phyloP scores from a whole-genome alignment of 1,140 invertebrate species.

The Antheraea mylitta region DNA sequence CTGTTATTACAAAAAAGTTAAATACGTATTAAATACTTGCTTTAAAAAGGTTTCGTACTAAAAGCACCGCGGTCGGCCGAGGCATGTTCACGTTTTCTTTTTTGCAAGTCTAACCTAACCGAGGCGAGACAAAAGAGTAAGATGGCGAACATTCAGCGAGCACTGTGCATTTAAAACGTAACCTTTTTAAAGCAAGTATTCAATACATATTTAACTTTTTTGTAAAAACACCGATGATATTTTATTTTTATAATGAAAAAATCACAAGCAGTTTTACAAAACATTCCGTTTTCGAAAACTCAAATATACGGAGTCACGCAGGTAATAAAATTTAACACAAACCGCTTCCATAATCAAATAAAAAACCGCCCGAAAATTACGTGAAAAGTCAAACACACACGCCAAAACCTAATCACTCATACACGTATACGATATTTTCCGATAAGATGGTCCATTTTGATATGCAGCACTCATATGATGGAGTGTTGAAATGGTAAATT shows the following conservation, averaged over 20 bases:
- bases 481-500: background rate
- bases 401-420: conserved; percentile 24
- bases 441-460: conserved; percentile 5
- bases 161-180: no score
- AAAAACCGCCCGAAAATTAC: conserved; percentile 22
- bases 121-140: no score
- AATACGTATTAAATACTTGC: no score
- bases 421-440: conserved; percentile 5
- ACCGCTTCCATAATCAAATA: conserved; percentile 4
- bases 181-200: no score
- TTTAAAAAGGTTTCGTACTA: no score
- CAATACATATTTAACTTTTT: no score
- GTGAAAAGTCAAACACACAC: conserved; percentile 20
- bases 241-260: background rate
- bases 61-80: no score
- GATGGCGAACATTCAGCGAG: no score
- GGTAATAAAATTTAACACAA: conserved; percentile 2
- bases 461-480: background rate
- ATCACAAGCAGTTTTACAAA: background rate
- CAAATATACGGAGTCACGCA: background rate
- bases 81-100: no score
- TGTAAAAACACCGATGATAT: no score
- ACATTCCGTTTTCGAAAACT: background rate
- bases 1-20: no score
- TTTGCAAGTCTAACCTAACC: no score